Percentiles rank a stretch among this genome's conserved stretches.
Conservation (phyloP, 2,888 invertebrate species). For the Oscheius sp. region DNA sequence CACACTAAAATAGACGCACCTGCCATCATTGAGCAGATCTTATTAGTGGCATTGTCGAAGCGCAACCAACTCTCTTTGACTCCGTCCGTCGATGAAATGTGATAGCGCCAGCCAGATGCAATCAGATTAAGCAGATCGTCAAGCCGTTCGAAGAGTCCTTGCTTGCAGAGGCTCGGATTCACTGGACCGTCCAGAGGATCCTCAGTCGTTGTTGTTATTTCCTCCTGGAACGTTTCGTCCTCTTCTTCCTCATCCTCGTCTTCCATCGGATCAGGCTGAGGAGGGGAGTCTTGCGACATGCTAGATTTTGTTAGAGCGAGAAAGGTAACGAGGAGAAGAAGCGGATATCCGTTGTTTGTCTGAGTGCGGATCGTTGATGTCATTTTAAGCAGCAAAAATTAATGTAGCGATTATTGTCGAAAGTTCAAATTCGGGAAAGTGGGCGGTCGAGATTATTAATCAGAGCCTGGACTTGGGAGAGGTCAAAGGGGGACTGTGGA, state of each 20-base stretch:
- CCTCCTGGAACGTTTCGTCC: slow-evolving; percentile 25
- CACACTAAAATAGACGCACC: slow-evolving; percentile 39
- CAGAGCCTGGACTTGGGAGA: too few relatives aligned
- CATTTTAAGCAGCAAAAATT: too few relatives aligned
- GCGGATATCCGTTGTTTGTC: background rate
- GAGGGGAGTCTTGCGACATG: slow-evolving; percentile 9
- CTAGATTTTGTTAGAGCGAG: slow-evolving; percentile 2
- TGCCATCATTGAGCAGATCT: slow-evolving; percentile 64
- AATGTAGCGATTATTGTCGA: too few relatives aligned
- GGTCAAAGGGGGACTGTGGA: too few relatives aligned
- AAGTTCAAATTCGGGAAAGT: too few relatives aligned
- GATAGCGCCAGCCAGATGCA: slow-evolving; percentile 71
- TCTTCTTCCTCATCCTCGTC: slow-evolving; percentile 37
- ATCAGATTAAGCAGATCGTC: slow-evolving; percentile 67
- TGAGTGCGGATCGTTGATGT: too few relatives aligned
- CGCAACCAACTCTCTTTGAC: slow-evolving; percentile 67
- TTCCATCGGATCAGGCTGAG: slow-evolving; percentile 12
- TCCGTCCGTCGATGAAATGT: slow-evolving; percentile 71
- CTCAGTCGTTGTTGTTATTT: slow-evolving; percentile 24
- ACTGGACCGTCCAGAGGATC: slow-evolving; percentile 53
- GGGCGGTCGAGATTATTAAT: too few relatives aligned
- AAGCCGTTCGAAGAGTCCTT: slow-evolving; percentile 59
- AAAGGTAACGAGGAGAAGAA: background rate
- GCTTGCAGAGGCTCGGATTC: slow-evolving; percentile 61
- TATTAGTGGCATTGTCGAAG: slow-evolving; percentile 65